Base-by-base conservation (phyloP, 37 sponge, comb jelly and placozoan species). In the Tethya wilhelma region DNA sequence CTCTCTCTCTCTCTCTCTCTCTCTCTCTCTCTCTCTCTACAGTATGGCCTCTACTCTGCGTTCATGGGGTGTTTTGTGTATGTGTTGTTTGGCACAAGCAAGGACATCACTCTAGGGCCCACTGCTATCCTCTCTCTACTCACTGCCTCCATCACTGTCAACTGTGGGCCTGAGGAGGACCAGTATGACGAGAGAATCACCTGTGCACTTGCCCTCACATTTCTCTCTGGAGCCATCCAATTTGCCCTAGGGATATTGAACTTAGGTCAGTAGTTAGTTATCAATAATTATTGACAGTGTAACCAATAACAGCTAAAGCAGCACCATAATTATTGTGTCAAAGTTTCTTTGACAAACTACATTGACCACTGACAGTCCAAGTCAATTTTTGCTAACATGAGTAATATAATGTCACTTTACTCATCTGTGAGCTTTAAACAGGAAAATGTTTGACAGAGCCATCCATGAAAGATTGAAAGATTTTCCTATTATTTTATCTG, bases 41-140 rank as follows among this genome's bases (percentile, higher is more conserved):
- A 96, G 94, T 98, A 93, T 84, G 99, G 99, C 0, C 92, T 98
- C 32, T 98, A 91, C 67, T 87, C 99, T 38, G 67, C 96, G 26
- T 98, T 93, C 83, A 95, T 98, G 87, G 96, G 99, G 0, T 86
- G 86, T 58, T 91, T 95, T 49, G 79, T 88, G 36, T 98, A 98
- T 73, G 38, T 80, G 20, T 22, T 98, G 0, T 81, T 98, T 26
- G 99, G 99, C 1, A 93, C 99, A 17, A 73, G 93, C 42, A 98
- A 98, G 71, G 99, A 98, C 64, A 79, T 98, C 31, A 93, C 99
- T 26, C 78, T 98, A 30, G 99, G 99, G 0, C 99, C 99, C 4
- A 98, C 99, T 0, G 94, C 99, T 56, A 95, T 98, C 73, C 77
- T 98, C 85, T 98, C 96, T 12, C 83, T 90, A 25, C 76, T 98